Conservation (phyloP, 1,140 invertebrate genomes). For the Atta cephalotes region DNA sequence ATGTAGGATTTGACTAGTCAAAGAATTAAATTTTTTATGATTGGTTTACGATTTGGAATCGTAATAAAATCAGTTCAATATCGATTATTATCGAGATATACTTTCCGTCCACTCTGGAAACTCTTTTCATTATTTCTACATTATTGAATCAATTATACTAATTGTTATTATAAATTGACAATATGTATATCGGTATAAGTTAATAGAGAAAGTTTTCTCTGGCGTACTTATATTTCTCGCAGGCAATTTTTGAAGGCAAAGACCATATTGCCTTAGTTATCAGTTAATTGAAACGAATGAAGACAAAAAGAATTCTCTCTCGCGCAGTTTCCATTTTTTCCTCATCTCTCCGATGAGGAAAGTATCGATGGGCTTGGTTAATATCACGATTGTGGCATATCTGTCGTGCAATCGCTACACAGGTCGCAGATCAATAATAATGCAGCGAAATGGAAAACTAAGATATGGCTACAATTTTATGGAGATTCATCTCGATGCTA, state of each 20-base stretch:
- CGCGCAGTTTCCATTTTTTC: neutral
- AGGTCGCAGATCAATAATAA: slow-evolving; percentile 63
- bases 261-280: slow-evolving; percentile 17
- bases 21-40: slow-evolving; percentile 13
- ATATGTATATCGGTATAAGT: neutral
- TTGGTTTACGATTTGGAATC: neutral
- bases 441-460: slow-evolving; percentile 66
- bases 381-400: slow-evolving; percentile 55
- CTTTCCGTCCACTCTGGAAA: neutral
- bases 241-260: neutral
- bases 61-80: neutral
- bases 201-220: neutral
- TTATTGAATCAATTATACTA: neutral
- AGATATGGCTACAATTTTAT: slow-evolving; percentile 64
- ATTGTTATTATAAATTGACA: neutral
- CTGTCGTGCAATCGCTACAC: slow-evolving; percentile 55
- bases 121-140: neutral
- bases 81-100: neutral
- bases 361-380: slow-evolving; percentile 37
- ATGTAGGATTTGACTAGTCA: neutral
- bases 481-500: neutral
- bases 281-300: slow-evolving; percentile 49
- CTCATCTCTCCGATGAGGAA: neutral
- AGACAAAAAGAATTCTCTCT: slow-evolving; percentile 9
- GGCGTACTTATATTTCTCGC: neutral